A percentile compares a stretch with the other conserved stretches of the same genome.
These are phyloP conservation scores for Falcunculus frontatus DNA, from an alignment of 2,113 vertebrate species.

Conservation along the genomic window DNA sequence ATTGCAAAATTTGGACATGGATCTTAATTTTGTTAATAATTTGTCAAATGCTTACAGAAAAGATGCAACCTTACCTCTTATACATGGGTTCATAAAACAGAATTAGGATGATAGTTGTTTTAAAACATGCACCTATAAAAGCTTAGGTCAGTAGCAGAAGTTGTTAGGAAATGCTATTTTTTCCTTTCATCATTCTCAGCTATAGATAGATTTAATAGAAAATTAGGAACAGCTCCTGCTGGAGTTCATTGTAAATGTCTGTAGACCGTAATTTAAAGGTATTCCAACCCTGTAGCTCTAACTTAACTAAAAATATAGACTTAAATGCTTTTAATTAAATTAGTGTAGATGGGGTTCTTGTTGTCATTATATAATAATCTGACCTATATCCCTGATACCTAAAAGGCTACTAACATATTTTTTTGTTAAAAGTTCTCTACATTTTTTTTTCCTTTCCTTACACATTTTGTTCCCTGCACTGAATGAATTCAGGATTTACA, in stretches of 20 bases:
- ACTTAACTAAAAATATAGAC: background rate
- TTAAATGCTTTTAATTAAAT: background rate
- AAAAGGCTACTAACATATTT: background rate
- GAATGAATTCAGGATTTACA: background rate
- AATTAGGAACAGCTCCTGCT: background rate
- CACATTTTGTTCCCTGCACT: background rate
- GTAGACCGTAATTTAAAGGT: background rate
- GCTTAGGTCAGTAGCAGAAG: background rate
- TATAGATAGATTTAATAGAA: background rate
- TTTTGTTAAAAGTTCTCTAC: background rate
- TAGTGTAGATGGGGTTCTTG: background rate
- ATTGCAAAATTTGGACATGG: background rate
- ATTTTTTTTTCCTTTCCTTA: background rate
- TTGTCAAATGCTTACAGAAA: background rate
- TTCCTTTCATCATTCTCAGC: background rate
- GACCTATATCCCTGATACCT: background rate
- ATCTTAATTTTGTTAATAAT: background rate
- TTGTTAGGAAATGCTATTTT: background rate
- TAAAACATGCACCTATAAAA: background rate
- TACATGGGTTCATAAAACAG: background rate
- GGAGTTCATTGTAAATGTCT: background rate
- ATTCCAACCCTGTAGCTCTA: background rate
- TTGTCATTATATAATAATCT: background rate
- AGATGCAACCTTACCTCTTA: background rate
- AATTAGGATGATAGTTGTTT: background rate